A percentile compares a stretch with the other conserved stretches of the same genome.
Evolutionary conservation across 2,113 vertebrate genomes (phyloP).

Genomic region (Anguilla japonica): DNA sequence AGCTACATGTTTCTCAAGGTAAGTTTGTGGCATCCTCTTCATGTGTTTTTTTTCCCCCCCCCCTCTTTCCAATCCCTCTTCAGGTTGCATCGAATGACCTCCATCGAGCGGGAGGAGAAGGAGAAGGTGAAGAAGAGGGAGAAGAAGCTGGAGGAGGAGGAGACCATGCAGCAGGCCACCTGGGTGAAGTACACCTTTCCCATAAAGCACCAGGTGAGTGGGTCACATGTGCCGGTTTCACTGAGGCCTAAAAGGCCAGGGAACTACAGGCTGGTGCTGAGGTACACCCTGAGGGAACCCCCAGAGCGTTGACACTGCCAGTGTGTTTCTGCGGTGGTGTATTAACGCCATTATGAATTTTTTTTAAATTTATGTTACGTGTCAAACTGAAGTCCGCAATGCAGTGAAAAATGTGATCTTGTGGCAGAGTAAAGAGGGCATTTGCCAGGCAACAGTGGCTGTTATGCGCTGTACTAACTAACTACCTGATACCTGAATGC

Average conservation of each 20-base stretch:
- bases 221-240: not conserved
- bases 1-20: slow-evolving; percentile 16
- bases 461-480: no score
- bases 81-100: slow-evolving; percentile 95
- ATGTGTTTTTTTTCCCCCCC: not conserved
- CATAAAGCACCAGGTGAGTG: slow-evolving; percentile 89
- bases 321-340: not conserved
- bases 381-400: no score
- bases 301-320: not conserved
- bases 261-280: not conserved
- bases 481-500: no score
- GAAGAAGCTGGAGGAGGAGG: slow-evolving; percentile 92
- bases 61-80: slow-evolving; percentile 45
- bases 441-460: no score
- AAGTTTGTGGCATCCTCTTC: not conserved
- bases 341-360: not conserved
- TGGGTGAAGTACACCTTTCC: slow-evolving; percentile 98
- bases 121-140: slow-evolving; percentile 96
- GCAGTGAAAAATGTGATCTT: no score
- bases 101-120: slow-evolving; percentile 93
- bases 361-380: no score
- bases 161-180: slow-evolving; percentile 93
- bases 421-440: no score
- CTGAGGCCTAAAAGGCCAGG: not conserved
- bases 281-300: not conserved